Evolutionary conservation across 2,113 vertebrate species (phyloP).

Genomic region (Neomonachus schauinslandi): DNA sequence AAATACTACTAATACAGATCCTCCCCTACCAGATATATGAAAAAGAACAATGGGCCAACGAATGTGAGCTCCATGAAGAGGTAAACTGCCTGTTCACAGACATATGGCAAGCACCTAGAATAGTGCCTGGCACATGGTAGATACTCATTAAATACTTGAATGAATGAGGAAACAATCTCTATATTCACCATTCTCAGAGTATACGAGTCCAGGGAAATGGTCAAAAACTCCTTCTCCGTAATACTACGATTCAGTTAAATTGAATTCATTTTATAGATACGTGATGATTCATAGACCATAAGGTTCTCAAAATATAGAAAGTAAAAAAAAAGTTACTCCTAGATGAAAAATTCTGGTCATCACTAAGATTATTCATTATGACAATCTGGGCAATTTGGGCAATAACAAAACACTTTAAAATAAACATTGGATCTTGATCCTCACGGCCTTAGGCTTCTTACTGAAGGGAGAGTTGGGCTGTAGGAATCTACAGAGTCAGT

Average conservation of each 20-base stretch:
- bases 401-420: constrained; percentile 25
- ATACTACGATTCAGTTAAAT: constrained; percentile 39
- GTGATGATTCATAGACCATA: not conserved
- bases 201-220: not conserved
- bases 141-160: not conserved
- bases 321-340: not conserved
- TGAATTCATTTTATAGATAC: not conserved
- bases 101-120: not conserved
- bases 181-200: not conserved
- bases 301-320: constrained; percentile 10
- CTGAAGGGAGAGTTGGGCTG: not conserved
- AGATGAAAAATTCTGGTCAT: not conserved
- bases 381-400: not conserved
- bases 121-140: not conserved
- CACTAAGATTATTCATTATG: not conserved
- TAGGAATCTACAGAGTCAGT: not conserved
- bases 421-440: not conserved
- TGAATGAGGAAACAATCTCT: not conserved
- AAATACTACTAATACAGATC: not conserved
- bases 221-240: constrained; percentile 31
- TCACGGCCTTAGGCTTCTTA: not conserved
- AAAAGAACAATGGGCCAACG: not conserved
- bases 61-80: not conserved
- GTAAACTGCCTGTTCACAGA: not conserved
- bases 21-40: not conserved